Conservation (phyloP, 2,888 invertebrate genomes). For the Drosophila birchii region DNA sequence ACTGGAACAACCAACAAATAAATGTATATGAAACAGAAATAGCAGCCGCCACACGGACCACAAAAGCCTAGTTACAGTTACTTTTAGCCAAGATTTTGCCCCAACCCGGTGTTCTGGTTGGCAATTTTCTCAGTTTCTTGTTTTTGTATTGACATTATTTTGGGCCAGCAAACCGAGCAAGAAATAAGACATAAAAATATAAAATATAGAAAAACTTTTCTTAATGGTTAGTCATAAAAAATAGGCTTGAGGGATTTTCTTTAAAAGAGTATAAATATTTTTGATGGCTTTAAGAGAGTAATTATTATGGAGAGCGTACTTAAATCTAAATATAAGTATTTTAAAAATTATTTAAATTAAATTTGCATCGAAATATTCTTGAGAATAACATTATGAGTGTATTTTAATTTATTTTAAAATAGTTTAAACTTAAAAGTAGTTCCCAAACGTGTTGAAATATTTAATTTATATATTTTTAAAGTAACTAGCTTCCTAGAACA, state of each 20-base stretch:
- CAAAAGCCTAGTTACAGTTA: constrained; percentile 45
- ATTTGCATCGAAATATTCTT: background rate
- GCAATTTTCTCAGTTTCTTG: constrained; percentile 8
- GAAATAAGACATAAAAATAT: constrained; percentile 9
- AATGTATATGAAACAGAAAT: constrained; percentile 15
- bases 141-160: constrained; percentile 17
- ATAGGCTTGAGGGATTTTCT: background rate
- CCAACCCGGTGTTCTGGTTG: constrained; percentile 30
- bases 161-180: constrained; percentile 29
- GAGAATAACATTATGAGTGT: accelerated
- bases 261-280: background rate
- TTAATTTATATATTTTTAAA: background rate
- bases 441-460: background rate
- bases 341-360: background rate
- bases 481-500: background rate
- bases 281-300: background rate
- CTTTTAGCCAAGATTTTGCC: constrained; percentile 64
- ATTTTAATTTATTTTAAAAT: background rate
- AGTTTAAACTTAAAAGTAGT: background rate
- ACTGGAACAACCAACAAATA: constrained; percentile 61
- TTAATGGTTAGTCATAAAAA: constrained; percentile 3
- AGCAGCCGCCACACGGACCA: constrained; percentile 10
- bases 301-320: no score
- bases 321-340: background rate
- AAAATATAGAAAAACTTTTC: constrained; percentile 5